Evolutionary conservation across 2,113 vertebrate species (phyloP).

Genomic region (Sylvietta virens): DNA sequence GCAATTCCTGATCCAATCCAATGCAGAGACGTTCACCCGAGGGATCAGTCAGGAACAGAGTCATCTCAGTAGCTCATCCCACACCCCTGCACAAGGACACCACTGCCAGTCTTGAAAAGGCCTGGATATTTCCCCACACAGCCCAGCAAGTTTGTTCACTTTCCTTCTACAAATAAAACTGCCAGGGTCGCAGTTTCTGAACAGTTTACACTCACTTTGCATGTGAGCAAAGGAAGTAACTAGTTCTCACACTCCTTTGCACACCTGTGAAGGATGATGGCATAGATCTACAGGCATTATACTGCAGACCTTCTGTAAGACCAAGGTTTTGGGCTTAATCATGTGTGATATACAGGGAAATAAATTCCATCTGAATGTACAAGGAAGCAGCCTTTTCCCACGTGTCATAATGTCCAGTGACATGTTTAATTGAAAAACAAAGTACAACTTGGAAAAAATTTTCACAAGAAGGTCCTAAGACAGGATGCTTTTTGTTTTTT

Average conservation of each 20-base stretch:
- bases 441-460: background rate
- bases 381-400: background rate
- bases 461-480: background rate
- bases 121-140: background rate
- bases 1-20: background rate
- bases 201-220: background rate
- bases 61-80: background rate
- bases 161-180: background rate
- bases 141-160: background rate
- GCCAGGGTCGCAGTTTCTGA: background rate
- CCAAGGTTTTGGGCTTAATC: background rate
- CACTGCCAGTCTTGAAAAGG: background rate
- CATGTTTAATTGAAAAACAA: background rate
- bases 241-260: background rate
- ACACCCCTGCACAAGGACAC: background rate
- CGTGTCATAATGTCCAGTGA: background rate
- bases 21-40: background rate
- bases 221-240: background rate
- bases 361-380: background rate
- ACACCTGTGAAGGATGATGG: background rate
- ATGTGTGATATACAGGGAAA: background rate
- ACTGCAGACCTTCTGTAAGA: background rate
- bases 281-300: background rate
- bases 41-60: background rate
- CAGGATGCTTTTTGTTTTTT: background rate